Percentiles rank a stretch among this genome's conserved stretches.
Evolutionary conservation across 2,797 vertebrate genomes (phyloP).

Genomic region (Acanthopagrus latus): DNA sequence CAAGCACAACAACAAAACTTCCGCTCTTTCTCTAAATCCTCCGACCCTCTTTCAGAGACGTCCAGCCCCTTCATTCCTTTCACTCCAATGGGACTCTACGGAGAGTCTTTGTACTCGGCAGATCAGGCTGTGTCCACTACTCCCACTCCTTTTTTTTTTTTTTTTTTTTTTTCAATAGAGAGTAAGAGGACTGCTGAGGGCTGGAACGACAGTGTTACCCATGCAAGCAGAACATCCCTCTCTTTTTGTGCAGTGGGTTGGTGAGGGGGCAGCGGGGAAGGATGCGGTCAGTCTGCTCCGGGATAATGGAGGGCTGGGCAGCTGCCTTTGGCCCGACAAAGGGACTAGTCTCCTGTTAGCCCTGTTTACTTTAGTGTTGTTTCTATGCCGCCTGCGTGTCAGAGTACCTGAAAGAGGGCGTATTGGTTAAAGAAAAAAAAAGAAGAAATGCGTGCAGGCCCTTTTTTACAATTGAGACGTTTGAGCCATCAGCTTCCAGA

Average conservation of each 20-base stretch:
- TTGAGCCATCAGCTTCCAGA: conserved; percentile 51
- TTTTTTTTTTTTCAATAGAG: conserved; percentile 80
- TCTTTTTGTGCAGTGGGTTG: conserved; percentile 92
- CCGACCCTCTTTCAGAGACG: conserved; percentile 78
- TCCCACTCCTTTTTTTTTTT: conserved; percentile 79
- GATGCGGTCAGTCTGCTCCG: conserved; percentile 89
- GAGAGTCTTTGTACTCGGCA: conserved; percentile 86
- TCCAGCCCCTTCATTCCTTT: conserved; percentile 87
- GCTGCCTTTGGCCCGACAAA: conserved; percentile 91
- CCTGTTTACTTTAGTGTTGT: conserved; percentile 93
- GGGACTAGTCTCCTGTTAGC: conserved; percentile 88
- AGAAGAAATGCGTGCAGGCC: conserved; percentile 59
- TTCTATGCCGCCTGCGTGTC: conserved; percentile 88
- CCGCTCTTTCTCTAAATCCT: conserved; percentile 87
- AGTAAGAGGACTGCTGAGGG: conserved; percentile 86
- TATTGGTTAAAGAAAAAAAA: conserved; percentile 43
- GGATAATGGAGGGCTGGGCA: conserved; percentile 92
- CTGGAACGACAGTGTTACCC: conserved; percentile 85
- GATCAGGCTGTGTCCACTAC: conserved; percentile 84
- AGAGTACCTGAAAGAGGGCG: conserved; percentile 86
- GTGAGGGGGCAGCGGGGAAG: conserved; percentile 89
- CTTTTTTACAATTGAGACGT: conserved; percentile 76
- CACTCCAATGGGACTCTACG: conserved; percentile 82
- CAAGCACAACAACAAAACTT: conserved; percentile 89
- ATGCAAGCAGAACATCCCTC: conserved; percentile 91